Base-by-base conservation (phyloP, 2,888 invertebrate genomes). In the Hemaris fuciformis region DNA sequence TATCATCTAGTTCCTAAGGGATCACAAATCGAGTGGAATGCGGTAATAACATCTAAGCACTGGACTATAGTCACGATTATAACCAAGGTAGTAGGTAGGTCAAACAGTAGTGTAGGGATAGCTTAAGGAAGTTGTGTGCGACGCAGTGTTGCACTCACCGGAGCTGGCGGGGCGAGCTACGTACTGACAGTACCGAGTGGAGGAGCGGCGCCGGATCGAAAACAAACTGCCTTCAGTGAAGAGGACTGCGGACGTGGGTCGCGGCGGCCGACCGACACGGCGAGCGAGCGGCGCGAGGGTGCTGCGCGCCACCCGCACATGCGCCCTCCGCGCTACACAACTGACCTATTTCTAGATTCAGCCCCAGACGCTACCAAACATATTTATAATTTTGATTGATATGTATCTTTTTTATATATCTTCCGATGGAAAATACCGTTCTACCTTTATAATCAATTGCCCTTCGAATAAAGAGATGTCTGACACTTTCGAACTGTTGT, bases 1-100 rank as follows among this genome's bases (percentile, higher is more conserved):
- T 89, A 88, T 86, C 20, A 70, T 80, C 88, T 89, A 89, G 74
- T 82, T 76, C 75, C 88, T 87, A 89, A 78, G 70, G 78, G 77
- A 74, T 76, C 73, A 78, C 77, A 73, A 72, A 79, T 66, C 77
- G 66, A 69, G 73, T 74, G 79, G 77, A 76, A 79, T 71, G 80
- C 76, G 65, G 74, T 74, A 74, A 74, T 74, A 74, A 84, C 75
- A 84, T 85, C 85, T 84, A 89, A 83, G 77, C 84, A 82, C 80
- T 81, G 80, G 80, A 78, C 79, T 85, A 85, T 80, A 74, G 64
- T 73, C 79, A 79, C 80, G 74, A 71, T 75, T 63, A 68, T 77
- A 74, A 78, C 67, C 64, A 79, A 78, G 71, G 68, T 76, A 74
- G 71, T 64, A 45, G 62, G 56, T 68, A 73, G 64, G 71, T 71